These are phyloP conservation scores for Erynnis tages DNA, from an alignment of 2,888 invertebrate species.

Conservation along the genomic window DNA sequence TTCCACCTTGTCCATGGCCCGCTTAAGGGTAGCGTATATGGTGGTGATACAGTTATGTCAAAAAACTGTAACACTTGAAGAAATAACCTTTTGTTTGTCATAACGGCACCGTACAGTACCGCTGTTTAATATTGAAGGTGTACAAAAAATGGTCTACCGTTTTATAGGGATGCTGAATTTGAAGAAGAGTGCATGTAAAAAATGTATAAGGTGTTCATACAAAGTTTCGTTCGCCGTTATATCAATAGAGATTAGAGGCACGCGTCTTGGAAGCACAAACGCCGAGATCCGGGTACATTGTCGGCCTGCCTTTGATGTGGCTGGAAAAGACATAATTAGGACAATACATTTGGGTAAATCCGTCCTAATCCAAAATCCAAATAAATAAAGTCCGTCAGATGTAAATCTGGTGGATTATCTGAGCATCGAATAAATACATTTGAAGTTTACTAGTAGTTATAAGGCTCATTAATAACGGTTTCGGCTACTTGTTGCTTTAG, in stretches of 20 bases:
- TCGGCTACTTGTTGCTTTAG: slow-evolving; percentile 32
- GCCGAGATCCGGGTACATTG: slow-evolving; percentile 56
- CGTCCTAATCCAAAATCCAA: too few relatives aligned
- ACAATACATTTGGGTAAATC: slow-evolving; percentile 43
- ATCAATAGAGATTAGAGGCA: slow-evolving; percentile 79
- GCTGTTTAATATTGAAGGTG: slow-evolving; percentile 61
- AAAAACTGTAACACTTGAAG: slow-evolving; percentile 74
- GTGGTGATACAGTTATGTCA: slow-evolving; percentile 72
- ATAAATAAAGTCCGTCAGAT: slow-evolving; percentile 55
- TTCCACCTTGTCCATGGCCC: slow-evolving; percentile 64
- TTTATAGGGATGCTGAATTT: slow-evolving; percentile 64
- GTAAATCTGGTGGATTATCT: slow-evolving; percentile 55
- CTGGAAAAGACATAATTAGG: slow-evolving; percentile 66
- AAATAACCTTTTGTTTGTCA: slow-evolving; percentile 56
- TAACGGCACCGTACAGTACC: slow-evolving; percentile 69
- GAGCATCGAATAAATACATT: neutral
- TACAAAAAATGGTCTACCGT: slow-evolving; percentile 67
- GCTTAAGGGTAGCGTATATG: slow-evolving; percentile 45
- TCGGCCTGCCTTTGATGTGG: slow-evolving; percentile 71
- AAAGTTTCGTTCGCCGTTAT: slow-evolving; percentile 67
- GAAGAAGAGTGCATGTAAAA: slow-evolving; percentile 53
- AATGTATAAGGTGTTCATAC: slow-evolving; percentile 72
- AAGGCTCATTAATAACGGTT: slow-evolving; percentile 38
- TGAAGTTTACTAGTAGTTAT: too few relatives aligned
- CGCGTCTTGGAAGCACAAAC: slow-evolving; percentile 59